Evolutionary conservation across 2,113 vertebrate species (phyloP).

Genomic region (Zapus hudsonius): DNA sequence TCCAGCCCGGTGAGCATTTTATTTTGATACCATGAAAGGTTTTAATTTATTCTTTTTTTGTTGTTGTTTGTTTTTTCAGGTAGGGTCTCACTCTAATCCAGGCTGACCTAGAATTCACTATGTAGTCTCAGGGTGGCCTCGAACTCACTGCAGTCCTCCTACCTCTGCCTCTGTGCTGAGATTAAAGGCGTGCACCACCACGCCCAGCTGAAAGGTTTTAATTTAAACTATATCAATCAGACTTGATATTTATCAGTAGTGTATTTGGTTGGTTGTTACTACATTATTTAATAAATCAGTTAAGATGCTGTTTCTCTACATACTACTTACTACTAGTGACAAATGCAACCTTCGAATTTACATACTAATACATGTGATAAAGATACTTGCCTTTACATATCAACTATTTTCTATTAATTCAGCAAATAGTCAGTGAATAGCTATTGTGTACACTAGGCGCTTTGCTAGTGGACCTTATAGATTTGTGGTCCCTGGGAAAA

Average conservation of each 20-base stretch:
- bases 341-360: conserved; percentile 5
- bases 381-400: conserved; percentile 1
- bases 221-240: conserved; percentile 40
- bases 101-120: too few species aligned
- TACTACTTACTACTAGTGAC: not conserved
- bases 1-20: too few species aligned
- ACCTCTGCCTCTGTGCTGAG: not conserved
- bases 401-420: conserved; percentile 27
- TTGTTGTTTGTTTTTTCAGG: not conserved
- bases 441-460: not conserved
- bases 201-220: not conserved
- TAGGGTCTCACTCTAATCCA: not conserved
- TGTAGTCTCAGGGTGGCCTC: not conserved
- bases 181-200: not conserved
- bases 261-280: conserved; percentile 40
- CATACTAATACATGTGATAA: conserved; percentile 17
- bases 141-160: not conserved
- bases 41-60: too few species aligned
- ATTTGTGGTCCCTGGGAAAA: conserved; percentile 47
- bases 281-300: conserved; percentile 26
- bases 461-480: conserved; percentile 36
- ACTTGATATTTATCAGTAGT: not conserved
- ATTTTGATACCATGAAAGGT: too few species aligned
- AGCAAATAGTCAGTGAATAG: conserved; percentile 36
- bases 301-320: conserved; percentile 7